Base-by-base conservation (phyloP, 2,113 vertebrate species). In the Aramus guarauna region DNA sequence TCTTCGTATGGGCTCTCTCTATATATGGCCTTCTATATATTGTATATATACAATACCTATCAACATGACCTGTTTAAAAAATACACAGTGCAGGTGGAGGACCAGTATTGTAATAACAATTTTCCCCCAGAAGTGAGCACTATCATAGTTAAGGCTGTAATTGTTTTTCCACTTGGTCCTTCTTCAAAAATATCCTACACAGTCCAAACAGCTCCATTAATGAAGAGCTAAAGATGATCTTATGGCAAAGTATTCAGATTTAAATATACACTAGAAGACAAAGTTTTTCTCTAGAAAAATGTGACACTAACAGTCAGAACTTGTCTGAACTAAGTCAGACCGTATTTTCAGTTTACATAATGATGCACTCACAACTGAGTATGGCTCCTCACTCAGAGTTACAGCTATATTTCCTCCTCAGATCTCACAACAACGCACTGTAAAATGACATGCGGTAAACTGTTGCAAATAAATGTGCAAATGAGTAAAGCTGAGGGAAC, bases 311-410 rank as follows among this genome's bases (percentile, higher is more conserved):
- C 36, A 73, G 63, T n/a, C 72, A 69, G 72, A 41, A 39, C 11
- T 29, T 45, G 37, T 26, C 45, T 53, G 53, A 74, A 27, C 29
- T 32, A 67, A 47, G n/a, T 47, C 68, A 48, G 41, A 68, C 55
- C 59, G 73, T 67, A 37, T 30, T 71, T 71, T n/a, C 72, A 34
- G 37, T 20, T 37, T 15, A 36, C 10, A 3, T 9, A 47, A 32
- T 2, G 0, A 52, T 1, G 26, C 11, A 30, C 50, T 69, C n/a
- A 16, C 6, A 43, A 20, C 7, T 32, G 34, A 60, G 5, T 5
- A 12, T 0, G 9, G 58, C 16, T 71, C 45, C 82, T 48, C 7
- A 58, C 22, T 17, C 76, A 21, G 26, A 64, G 63, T 41, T 3
- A 34, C 39, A 41, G 53, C 58, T 37, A 0, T 8, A 9, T 34